These are phyloP conservation scores for Morpho achilles DNA, from an alignment of 2,888 invertebrate genomes.

Conservation along the genomic window DNA sequence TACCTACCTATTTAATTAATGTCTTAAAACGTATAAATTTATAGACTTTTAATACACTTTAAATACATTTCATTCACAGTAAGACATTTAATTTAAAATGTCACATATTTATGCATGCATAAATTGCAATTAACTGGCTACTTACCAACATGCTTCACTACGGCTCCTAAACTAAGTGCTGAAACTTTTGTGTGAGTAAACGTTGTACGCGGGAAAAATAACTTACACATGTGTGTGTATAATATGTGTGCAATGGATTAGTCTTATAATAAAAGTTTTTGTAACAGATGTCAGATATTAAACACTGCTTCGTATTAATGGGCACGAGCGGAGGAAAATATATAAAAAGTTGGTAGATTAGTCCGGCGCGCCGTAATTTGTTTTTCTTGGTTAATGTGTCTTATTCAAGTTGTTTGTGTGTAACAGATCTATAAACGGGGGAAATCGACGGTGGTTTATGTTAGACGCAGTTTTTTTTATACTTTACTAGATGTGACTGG, in stretches of 20 bases:
- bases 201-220: constrained; percentile 38
- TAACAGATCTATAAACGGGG: constrained; percentile 10
- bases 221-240: constrained; percentile 37
- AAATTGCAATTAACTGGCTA: constrained; percentile 29
- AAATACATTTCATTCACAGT: too few relatives aligned
- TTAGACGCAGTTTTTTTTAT: constrained; percentile 10
- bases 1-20: too few relatives aligned
- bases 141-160: constrained; percentile 48
- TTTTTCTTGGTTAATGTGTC: constrained; percentile 30
- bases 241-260: constrained; percentile 73
- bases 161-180: constrained; percentile 71
- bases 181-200: constrained; percentile 52
- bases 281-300: constrained; percentile 79
- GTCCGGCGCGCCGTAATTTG: constrained; percentile 49
- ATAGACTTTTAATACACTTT: too few relatives aligned
- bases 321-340: constrained; percentile 66
- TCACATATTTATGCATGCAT: constrained; percentile 1
- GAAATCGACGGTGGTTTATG: constrained; percentile 8
- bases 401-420: constrained; percentile 23
- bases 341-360: constrained; percentile 76
- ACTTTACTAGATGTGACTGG: not conserved
- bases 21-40: too few relatives aligned
- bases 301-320: constrained; percentile 75
- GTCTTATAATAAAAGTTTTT: constrained; percentile 79
- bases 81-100: too few relatives aligned